Evolutionary conservation across 1,140 invertebrate species (phyloP).

Genomic region (Cylas formicarius): DNA sequence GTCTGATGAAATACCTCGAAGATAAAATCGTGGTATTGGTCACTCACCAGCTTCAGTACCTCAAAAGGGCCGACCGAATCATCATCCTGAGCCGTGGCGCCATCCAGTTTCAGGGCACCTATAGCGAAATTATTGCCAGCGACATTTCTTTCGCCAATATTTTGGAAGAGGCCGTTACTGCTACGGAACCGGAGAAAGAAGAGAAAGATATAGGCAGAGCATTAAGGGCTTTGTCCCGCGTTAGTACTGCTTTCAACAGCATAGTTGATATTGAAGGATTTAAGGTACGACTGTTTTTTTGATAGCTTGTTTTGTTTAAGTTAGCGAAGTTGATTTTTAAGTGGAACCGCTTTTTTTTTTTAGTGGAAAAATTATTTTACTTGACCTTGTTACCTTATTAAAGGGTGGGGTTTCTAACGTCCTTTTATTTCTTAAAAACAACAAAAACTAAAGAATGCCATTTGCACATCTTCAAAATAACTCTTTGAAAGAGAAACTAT

Average conservation of each 20-base stretch:
- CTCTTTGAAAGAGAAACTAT: too few relatives aligned
- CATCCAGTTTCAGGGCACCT: constrained; percentile 32
- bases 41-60: constrained; percentile 67
- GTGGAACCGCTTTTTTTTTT: too few relatives aligned
- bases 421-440: too few relatives aligned
- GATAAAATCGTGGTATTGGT: constrained; percentile 68
- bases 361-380: too few relatives aligned
- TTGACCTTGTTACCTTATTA: constrained; percentile 1
- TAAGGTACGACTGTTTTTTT: too few relatives aligned
- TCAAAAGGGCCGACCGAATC: constrained; percentile 52
- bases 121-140: constrained; percentile 31
- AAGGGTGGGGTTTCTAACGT: background rate
- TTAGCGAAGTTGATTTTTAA: too few relatives aligned
- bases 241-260: constrained; percentile 21
- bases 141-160: constrained; percentile 36
- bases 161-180: constrained; percentile 26
- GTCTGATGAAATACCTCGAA: constrained; percentile 49
- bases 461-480: too few relatives aligned
- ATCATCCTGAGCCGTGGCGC: constrained; percentile 44
- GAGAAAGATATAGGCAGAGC: constrained; percentile 24
- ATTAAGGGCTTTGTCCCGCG: constrained; percentile 19
- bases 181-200: constrained; percentile 3
- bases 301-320: too few relatives aligned
- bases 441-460: too few relatives aligned
- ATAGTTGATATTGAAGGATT: constrained; percentile 26